A percentile compares a stretch with the other conserved stretches of the same genome.
These are phyloP conservation scores for Cryptomyrus ogoouensis DNA, from an alignment of 2,113 vertebrate genomes.

Conservation along the genomic window DNA sequence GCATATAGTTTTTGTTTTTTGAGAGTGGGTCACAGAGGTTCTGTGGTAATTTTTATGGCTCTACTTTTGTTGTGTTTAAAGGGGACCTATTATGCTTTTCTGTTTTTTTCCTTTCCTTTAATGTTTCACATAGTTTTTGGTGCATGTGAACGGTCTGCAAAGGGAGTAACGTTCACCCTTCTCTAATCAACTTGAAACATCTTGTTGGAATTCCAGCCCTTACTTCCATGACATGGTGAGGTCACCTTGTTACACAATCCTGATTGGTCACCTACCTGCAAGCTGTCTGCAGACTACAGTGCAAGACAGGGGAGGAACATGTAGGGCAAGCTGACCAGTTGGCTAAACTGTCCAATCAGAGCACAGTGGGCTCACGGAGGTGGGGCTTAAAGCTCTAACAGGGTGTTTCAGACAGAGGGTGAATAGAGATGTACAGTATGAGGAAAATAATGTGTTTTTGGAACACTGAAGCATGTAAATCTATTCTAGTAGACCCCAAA, in stretches of 20 bases:
- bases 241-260: neutral
- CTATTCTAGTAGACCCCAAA: neutral
- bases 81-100: neutral
- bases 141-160: neutral
- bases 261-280: neutral
- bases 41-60: neutral
- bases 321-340: neutral
- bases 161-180: neutral
- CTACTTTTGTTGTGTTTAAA: neutral
- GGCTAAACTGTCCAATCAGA: neutral
- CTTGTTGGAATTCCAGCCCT: neutral
- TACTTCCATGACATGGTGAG: neutral
- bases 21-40: neutral
- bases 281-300: neutral
- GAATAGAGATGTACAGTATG: neutral
- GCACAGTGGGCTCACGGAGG: neutral
- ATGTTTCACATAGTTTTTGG: neutral
- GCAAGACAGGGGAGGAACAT: neutral
- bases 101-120: neutral
- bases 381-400: neutral
- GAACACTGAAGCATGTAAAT: neutral
- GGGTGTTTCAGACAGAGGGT: neutral
- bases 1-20: neutral
- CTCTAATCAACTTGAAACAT: neutral
- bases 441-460: neutral